A percentile compares a stretch with the other conserved stretches of the same genome.
phyloP scores from a whole-genome alignment of 2,113 vertebrate species.

The Pungitius pungitius region DNA sequence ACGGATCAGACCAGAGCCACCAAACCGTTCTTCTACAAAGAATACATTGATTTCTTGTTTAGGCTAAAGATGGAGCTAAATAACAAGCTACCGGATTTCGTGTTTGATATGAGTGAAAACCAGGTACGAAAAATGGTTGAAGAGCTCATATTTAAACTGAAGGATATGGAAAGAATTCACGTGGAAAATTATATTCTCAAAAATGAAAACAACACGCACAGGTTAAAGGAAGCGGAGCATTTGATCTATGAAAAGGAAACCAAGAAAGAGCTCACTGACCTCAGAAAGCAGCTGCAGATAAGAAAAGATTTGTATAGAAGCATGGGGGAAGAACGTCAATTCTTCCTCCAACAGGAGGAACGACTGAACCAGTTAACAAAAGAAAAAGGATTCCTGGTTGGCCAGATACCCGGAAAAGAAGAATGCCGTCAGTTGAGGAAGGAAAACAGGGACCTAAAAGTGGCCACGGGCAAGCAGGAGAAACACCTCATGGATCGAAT shows the following conservation, averaged over 20 bases:
- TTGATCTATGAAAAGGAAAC: not conserved
- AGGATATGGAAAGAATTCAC: not conserved
- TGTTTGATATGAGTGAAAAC: not conserved
- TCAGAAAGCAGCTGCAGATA: not conserved
- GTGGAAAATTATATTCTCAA: not conserved
- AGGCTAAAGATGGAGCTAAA: not conserved
- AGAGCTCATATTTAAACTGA: not conserved
- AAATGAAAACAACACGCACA: not conserved
- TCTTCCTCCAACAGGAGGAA: not conserved
- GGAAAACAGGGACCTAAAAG: not conserved
- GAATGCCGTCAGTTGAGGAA: not conserved
- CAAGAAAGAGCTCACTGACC: not conserved
- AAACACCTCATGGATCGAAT: not conserved
- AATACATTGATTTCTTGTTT: too few species aligned
- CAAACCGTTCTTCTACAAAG: too few species aligned
- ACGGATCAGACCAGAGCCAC: not conserved
- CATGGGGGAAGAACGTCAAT: not conserved
- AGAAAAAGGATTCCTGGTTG: not conserved
- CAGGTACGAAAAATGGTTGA: not conserved
- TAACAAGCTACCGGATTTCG: not conserved
- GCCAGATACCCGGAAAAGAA: not conserved
- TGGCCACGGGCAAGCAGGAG: not conserved
- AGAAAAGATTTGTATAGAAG: not conserved
- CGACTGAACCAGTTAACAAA: not conserved
- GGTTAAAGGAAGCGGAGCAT: not conserved